phyloP scores from a whole-genome alignment of 2,797 vertebrate genomes.

The Aldrovandia affinis region DNA sequence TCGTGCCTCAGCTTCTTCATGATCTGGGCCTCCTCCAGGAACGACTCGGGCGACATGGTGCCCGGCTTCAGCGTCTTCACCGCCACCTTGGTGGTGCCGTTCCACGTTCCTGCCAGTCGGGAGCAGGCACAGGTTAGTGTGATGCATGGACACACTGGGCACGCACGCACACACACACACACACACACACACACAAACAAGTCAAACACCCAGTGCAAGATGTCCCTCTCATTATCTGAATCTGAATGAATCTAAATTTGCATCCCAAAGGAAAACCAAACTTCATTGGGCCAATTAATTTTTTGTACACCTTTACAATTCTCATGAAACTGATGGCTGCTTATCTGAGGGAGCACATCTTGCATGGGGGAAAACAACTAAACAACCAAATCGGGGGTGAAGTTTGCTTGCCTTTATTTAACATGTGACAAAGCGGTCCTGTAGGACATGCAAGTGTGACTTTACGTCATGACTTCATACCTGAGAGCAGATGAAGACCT shows the following conservation, averaged over 20 bases:
- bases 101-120: constrained; percentile 89
- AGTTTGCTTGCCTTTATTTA: constrained; percentile 41
- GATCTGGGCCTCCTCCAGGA: constrained; percentile 97
- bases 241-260: not conserved
- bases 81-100: constrained; percentile 96
- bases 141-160: not conserved
- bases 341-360: constrained; percentile 19
- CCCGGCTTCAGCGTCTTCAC: constrained; percentile 97
- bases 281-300: not conserved
- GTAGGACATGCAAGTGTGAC: constrained; percentile 50
- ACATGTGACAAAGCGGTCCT: constrained; percentile 29
- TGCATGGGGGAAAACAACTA: constrained; percentile 27
- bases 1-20: constrained; percentile 98
- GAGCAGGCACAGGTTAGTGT: not conserved
- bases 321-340: not conserved
- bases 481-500: constrained; percentile 39
- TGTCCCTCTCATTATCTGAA: constrained; percentile 22
- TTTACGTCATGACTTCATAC: constrained; percentile 47
- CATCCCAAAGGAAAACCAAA: not conserved
- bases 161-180: not conserved
- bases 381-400: constrained; percentile 21
- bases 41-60: constrained; percentile 97
- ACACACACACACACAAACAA: not conserved
- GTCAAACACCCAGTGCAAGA: constrained; percentile 16
- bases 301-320: not conserved